Evolutionary conservation across 92 coral and sea anemone species (phyloP), one percentile per base, ranked within the genome.

Genomic region (Epizoanthus illoricatus): DNA sequence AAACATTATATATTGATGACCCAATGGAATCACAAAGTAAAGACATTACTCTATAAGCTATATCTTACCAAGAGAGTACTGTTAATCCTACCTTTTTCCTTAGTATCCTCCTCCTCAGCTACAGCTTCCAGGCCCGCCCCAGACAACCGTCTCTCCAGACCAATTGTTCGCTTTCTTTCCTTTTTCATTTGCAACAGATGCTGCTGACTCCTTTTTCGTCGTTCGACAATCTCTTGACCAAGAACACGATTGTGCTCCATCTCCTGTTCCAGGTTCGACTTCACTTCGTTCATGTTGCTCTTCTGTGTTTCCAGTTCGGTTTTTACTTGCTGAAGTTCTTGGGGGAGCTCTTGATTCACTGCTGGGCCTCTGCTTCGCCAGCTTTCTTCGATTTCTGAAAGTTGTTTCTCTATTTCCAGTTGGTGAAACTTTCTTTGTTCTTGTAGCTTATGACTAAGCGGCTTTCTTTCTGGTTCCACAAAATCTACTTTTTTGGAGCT

Each of bases 221-320:
- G 74, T 71, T 78, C 89, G 8, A 72, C 91, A 11, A 90, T 81
- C 73, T 89, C 94, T 52, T 88, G 87, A 69, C 87, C 90, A 41
- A 90, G 73, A 39, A 84, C 79, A 24, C 85, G 81, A 68, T 80
- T 90, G 71, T 87, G 85, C 41, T 85, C 85, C 21, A 69, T 79
- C 81, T 90, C 94, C 5, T 71, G 68, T 47, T 90, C 94, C 20
- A 90, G 91, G 56, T 90, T 76, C 4, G 71, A 69, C 40, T 52
- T 45, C 28, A 76, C 23, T 11, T 68, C 45, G 4, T 68, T 36
- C 45, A 68, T 68, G 18, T 36, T 68, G 8, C 3, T 12, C 28
- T 68, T 36, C 21, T 68, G 45, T 19, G 17, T 68, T 4, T 39
- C 73, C 52, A 68, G 19, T 39, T 68, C n/a, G 42, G 73, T 43